Percentiles rank a stretch among this genome's conserved stretches.
Evolutionary conservation across 2,113 vertebrate species (phyloP).

Genomic region (Pedetes capensis): DNA sequence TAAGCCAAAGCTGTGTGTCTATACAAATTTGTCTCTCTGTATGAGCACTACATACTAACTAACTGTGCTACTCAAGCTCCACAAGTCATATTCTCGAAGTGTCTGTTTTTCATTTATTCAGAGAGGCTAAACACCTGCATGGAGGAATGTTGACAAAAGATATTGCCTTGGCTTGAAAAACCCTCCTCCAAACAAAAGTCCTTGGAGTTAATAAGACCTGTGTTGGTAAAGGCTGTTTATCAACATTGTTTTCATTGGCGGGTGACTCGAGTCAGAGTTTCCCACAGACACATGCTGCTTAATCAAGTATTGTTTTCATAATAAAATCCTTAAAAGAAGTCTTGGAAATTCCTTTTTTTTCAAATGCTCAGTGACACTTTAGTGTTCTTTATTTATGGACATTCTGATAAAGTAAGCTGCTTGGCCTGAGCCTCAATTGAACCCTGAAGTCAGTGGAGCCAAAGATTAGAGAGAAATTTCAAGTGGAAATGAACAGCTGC

Average conservation of each 20-base stretch:
- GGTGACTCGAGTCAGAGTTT: not conserved
- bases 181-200: not conserved
- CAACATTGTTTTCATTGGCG: not conserved
- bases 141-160: not conserved
- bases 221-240: not conserved
- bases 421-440: not conserved
- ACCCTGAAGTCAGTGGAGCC: not conserved
- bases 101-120: not conserved
- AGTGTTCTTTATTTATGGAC: not conserved
- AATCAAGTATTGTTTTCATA: not conserved
- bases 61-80: too few relatives aligned
- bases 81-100: not conserved
- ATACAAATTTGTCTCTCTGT: not conserved
- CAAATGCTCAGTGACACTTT: not conserved
- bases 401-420: not conserved
- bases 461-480: slow-evolving; percentile 3
- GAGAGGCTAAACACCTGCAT: not conserved
- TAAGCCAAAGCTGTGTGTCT: not conserved
- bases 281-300: not conserved
- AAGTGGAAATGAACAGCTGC: slow-evolving; percentile 43
- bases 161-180: not conserved
- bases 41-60: too few relatives aligned
- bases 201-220: not conserved
- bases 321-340: not conserved
- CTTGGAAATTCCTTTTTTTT: not conserved